These are phyloP conservation scores for Sminthurides aquaticus DNA, from an alignment of 2,888 invertebrate species.

Conservation along the genomic window DNA sequence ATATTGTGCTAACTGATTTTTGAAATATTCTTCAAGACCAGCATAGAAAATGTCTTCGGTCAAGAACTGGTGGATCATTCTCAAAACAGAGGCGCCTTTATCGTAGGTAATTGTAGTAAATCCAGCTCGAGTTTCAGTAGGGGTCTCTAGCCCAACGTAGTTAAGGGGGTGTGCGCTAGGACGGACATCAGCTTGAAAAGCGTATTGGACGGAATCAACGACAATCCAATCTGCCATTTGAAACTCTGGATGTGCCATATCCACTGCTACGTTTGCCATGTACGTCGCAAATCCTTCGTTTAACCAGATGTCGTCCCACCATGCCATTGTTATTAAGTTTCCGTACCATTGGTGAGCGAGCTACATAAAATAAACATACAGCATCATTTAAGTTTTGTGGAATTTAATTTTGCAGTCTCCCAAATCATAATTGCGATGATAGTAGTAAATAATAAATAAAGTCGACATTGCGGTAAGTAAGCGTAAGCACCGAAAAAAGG, in stretches of 20 bases:
- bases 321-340: conserved; percentile 32
- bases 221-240: conserved; percentile 26
- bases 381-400: not conserved
- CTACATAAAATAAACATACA: not conserved
- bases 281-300: conserved; percentile 37
- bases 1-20: too few species aligned
- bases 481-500: not conserved
- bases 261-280: conserved; percentile 24
- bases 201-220: conserved; percentile 26
- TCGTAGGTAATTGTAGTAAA: conserved; percentile 63
- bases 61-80: conserved; percentile 34
- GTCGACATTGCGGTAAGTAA: conserved; percentile 9
- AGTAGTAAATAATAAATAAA: too few species aligned
- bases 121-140: conserved; percentile 50
- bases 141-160: conserved; percentile 50
- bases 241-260: not conserved
- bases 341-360: conserved; percentile 31
- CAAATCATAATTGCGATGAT: too few species aligned
- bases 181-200: conserved; percentile 30
- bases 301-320: conserved; percentile 32
- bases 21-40: conserved; percentile 22
- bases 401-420: too few species aligned
- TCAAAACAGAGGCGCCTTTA: conserved; percentile 52
- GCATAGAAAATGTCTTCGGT: conserved; percentile 19
- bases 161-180: conserved; percentile 44